A percentile compares a stretch with the other conserved stretches of the same genome.
These are phyloP conservation scores for Brachypalpus laphriformis DNA, from an alignment of 2,888 invertebrate species.

Conservation along the genomic window DNA sequence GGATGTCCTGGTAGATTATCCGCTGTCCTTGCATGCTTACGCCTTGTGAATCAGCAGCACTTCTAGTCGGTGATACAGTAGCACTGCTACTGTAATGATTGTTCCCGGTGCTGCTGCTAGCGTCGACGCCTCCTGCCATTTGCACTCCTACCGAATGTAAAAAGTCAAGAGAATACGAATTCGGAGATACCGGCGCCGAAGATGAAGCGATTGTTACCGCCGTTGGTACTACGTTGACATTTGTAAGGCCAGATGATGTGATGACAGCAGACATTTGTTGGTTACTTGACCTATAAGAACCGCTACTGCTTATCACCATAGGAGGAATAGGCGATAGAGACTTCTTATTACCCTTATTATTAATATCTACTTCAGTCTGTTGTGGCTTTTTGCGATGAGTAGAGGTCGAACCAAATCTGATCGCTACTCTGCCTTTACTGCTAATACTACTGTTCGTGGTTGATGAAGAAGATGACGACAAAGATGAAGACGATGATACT, in stretches of 20 bases:
- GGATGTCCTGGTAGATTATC: slow-evolving; percentile 56
- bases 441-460: slow-evolving; percentile 44
- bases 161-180: slow-evolving; percentile 78
- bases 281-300: slow-evolving; percentile 1
- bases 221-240: slow-evolving; percentile 44
- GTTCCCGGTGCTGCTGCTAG: not conserved
- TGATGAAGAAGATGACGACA: slow-evolving; percentile 55
- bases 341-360: slow-evolving; percentile 36
- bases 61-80: slow-evolving; percentile 52
- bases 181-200: slow-evolving; percentile 69
- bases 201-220: slow-evolving; percentile 38
- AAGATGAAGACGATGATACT: slow-evolving; percentile 61
- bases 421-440: slow-evolving; percentile 44
- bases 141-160: slow-evolving; percentile 79
- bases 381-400: slow-evolving; percentile 56
- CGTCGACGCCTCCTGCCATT: slow-evolving; percentile 76
- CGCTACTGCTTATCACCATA: slow-evolving; percentile 39
- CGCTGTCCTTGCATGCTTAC: slow-evolving; percentile 51
- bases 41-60: slow-evolving; percentile 16
- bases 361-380: slow-evolving; percentile 46
- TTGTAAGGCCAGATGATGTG: slow-evolving; percentile 50
- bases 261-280: slow-evolving; percentile 58
- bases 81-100: slow-evolving; percentile 61
- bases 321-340: slow-evolving; percentile 36
- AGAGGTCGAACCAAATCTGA: slow-evolving; percentile 40